Conservation (phyloP, 2,113 vertebrate genomes). For the Athene noctua region DNA sequence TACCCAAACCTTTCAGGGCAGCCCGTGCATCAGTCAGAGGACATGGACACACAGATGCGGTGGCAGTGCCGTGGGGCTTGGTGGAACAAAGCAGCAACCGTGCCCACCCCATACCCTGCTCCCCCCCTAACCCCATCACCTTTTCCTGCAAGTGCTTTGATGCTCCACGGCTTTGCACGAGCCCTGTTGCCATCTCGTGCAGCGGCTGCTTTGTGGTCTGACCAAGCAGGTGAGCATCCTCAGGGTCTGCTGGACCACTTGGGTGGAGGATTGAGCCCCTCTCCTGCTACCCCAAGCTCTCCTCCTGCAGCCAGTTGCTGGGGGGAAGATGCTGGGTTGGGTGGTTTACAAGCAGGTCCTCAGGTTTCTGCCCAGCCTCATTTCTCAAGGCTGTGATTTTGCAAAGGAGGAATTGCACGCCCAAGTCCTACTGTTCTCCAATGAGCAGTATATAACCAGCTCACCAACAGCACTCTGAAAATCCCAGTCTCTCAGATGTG, state of each 20-base stretch:
- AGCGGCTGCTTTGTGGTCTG: neutral
- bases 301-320: neutral
- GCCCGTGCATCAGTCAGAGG: neutral
- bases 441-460: neutral
- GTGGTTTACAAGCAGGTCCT: neutral
- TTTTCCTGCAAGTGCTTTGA: neutral
- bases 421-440: rapidly evolving
- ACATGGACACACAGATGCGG: neutral
- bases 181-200: neutral
- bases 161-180: neutral
- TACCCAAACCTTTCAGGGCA: neutral
- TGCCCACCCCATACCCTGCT: neutral
- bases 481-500: neutral
- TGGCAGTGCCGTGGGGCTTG: neutral
- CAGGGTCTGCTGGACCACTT: neutral
- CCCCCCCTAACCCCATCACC: neutral
- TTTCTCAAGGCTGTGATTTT: neutral
- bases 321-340: too few species aligned
- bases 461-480: neutral
- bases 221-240: neutral
- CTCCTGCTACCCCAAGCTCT: neutral
- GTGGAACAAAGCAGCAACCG: neutral
- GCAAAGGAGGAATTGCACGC: neutral
- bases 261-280: neutral
- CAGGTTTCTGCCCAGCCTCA: neutral